Evolutionary conservation across 1,140 invertebrate species (phyloP), one percentile per base, ranked within the genome.

Genomic region (Eriosoma lanigerum): DNA sequence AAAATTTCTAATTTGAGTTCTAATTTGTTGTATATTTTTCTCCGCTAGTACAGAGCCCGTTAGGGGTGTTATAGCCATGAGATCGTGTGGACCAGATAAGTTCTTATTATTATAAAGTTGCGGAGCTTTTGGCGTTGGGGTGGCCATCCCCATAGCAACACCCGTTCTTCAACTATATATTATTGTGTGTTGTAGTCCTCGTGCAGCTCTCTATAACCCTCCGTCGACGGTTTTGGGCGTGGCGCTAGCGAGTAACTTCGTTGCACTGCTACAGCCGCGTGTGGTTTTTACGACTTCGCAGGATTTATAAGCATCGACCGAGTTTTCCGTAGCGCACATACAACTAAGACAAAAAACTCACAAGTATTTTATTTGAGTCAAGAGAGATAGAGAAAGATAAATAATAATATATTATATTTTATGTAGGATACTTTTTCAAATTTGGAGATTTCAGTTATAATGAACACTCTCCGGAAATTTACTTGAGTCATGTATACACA

Each of bases 121-220:
- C 54, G 56, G 44, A 58, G 56, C 56, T 56, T 60, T 46, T 4
- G 38, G 38, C 75, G 44, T 72, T 72, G 48, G 68, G 68, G 68
- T 72, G 68, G 46, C 75, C 44, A 78, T 78, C 54, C 56, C 75
- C 75, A 78, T 78, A 78, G 75, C 75, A 78, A 78, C 75, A 78
- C 56, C 75, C 75, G 56, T 62, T 52, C 4, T n/a, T 5, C 38
- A 15, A 17, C 9, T n/a, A 12, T 26, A 15, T n/a, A 54, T 38
- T 4, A 38, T 38, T 8, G 48, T 52, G 68, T 46, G 68, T 72
- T 72, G 15, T 50, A 24, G 46, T 72, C 17, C 48, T 72, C 68
- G 46, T 72, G 17, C 46, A 52, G 24, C 68, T 72, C 24, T 26
- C 46, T 50, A 9, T 46, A 26, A 78, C 56, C 38, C 72, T 24